Percentiles rank a stretch among this genome's conserved stretches.
Evolutionary conservation across 1,140 invertebrate species (phyloP).

Genomic region (Pseudachorutes palmiensis): DNA sequence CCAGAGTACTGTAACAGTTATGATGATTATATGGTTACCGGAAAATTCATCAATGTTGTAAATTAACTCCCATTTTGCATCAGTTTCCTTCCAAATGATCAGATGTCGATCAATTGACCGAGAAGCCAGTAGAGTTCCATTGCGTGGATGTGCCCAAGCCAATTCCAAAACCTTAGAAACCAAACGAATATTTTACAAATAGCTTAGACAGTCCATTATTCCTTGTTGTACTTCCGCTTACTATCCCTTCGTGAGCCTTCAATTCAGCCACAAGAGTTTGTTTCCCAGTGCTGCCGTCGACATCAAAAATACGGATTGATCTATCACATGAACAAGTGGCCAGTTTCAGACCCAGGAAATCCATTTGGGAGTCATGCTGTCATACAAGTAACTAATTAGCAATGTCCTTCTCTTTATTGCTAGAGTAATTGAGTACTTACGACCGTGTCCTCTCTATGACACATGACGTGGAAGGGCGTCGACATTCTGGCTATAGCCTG

Average conservation of each 20-base stretch:
- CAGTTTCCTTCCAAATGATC: slow-evolving; percentile 89
- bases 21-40: slow-evolving; percentile 41
- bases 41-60: slow-evolving; percentile 90
- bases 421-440: too few species aligned
- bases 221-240: slow-evolving; percentile 32
- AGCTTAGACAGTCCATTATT: too few species aligned
- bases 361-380: slow-evolving; percentile 90
- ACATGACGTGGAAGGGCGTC: slow-evolving; percentile 51
- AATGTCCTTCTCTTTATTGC: too few species aligned
- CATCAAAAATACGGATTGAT: slow-evolving; percentile 90
- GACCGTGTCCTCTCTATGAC: slow-evolving; percentile 98
- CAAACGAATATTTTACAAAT: neutral
- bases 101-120: slow-evolving; percentile 93
- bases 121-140: slow-evolving; percentile 84
- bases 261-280: slow-evolving; percentile 83
- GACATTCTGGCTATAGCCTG: neutral
- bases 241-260: slow-evolving; percentile 92
- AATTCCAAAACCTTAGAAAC: slow-evolving; percentile 72
- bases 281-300: slow-evolving; percentile 68
- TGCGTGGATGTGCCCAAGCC: slow-evolving; percentile 96
- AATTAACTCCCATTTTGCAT: slow-evolving; percentile 76
- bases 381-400: too few species aligned
- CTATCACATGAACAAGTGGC: slow-evolving; percentile 98
- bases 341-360: slow-evolving; percentile 91
- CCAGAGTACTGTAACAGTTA: neutral